Conservation (phyloP, 2,888 invertebrate species). For the Drosophila picticornis region DNA sequence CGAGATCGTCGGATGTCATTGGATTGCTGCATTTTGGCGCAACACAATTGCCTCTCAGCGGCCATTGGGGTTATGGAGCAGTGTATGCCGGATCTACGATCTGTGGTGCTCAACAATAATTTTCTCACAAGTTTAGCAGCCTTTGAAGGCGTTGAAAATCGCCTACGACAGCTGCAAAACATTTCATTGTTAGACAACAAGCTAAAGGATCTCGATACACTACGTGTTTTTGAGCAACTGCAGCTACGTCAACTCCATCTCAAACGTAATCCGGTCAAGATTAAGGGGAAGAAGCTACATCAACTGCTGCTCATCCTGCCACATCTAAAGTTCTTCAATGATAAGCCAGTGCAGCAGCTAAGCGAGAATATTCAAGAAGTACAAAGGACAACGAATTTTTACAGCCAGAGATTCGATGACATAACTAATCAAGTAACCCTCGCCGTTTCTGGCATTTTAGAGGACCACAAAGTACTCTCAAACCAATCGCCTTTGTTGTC, state of each 20-base stretch:
- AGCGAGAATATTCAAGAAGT: not conserved
- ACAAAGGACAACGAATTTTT: not conserved
- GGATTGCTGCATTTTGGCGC: constrained; percentile 1
- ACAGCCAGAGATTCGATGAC: not conserved
- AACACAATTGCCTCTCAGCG: constrained; percentile 5
- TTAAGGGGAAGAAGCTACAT: not conserved
- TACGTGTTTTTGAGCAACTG: not conserved
- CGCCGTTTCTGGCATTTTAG: not conserved
- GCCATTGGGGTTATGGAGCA: not conserved
- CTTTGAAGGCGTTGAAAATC: constrained; percentile 4
- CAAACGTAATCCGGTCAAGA: not conserved
- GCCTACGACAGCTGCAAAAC: not conserved
- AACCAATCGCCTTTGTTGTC: not conserved
- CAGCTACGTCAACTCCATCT: not conserved
- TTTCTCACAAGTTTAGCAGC: not conserved
- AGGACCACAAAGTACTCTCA: not conserved
- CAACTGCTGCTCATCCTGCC: not conserved
- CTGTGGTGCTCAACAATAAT: not conserved
- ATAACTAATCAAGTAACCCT: not conserved
- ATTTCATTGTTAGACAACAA: constrained; percentile 9
- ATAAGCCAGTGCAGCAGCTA: not conserved
- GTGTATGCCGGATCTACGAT: not conserved
- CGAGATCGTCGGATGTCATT: not conserved
- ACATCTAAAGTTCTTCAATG: not conserved
- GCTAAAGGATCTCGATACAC: not conserved